Evolutionary conservation across 2,113 vertebrate genomes (phyloP).

Genomic region (Gymnogyps californianus): DNA sequence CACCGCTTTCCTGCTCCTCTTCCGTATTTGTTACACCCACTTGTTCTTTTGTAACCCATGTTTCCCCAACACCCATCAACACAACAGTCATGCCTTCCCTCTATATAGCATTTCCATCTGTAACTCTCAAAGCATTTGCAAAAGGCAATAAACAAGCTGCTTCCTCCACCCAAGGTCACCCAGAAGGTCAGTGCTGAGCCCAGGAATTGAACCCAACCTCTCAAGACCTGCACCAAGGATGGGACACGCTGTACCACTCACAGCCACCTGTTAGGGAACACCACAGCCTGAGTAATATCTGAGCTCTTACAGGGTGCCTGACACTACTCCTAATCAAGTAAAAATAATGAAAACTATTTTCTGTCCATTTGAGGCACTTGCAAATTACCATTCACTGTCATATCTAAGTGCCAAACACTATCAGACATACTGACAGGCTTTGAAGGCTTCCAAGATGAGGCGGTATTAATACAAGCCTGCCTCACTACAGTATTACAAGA

Average conservation of each 20-base stretch:
- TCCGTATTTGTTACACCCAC: background rate
- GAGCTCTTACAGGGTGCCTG: conserved; percentile 24
- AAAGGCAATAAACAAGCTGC: conserved; percentile 15
- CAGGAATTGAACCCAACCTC: background rate
- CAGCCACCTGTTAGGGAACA: conserved; percentile 11
- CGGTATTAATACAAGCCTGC: conserved; percentile 53
- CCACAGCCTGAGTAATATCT: conserved; percentile 1
- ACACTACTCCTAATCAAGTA: conserved; percentile 41
- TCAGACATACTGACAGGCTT: conserved; percentile 58
- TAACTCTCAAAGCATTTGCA: background rate
- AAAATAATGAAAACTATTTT: conserved; percentile 69
- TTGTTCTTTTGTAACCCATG: background rate
- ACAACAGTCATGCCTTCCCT: background rate
- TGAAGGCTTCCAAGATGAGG: conserved; percentile 63
- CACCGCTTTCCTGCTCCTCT: background rate
- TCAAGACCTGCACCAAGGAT: background rate
- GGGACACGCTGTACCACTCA: conserved; percentile 14
- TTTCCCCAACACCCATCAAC: conserved; percentile 17
- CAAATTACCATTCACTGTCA: conserved; percentile 69
- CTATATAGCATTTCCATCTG: background rate
- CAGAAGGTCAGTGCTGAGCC: background rate
- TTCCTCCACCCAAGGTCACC: conserved; percentile 1
- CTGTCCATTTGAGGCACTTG: conserved; percentile 58
- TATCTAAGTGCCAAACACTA: conserved; percentile 53
- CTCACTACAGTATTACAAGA: conserved; percentile 12